Base-by-base conservation (phyloP, 1,140 invertebrate species). In the Paraescarpia echinospica region DNA sequence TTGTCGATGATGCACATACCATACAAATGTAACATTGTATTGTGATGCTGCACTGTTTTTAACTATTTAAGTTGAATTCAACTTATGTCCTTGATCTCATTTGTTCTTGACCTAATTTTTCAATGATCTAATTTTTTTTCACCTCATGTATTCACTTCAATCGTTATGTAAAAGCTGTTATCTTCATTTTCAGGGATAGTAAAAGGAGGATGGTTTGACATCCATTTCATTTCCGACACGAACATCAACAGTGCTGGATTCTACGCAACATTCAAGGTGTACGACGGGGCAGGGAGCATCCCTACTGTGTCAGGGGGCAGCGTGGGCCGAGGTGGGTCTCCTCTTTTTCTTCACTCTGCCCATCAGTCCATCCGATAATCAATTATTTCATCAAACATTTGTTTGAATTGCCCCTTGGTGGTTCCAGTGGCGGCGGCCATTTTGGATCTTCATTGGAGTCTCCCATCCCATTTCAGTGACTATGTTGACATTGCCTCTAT, bases 211-310 rank as follows among this genome's bases (percentile, higher is more conserved):
- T 33, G 33, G 27, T 93, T 93, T 91, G 90, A 93, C 90, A 31
- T 93, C n/a, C 41, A 41, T 27, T 93, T 93, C 90, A 34, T 33
- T 34, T 91, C 92, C 34, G 92, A 93, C 35, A 93, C 91, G 35
- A 93, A 91, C 59, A 51, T 91, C 34, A 93, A 93, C 59, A 91
- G 90, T 8, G 90, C 34, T 22, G 92, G 92, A 9, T 93, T 93
- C 48, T 91, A 93, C 89, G 90, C 91, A 18, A 77, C n/a, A 27
- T 93, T 48, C 92, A 51, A 33, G 35, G 41, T 93, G n/a, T 93
- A 93, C 33, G 35, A 92, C 1, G 59, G 88, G 1, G 92, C 48
- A 14, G 35, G 31, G 6, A 88, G 8, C 92, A 34, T 33, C 41
- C 33, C 51, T n/a, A 34, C 33, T 88, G 34, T 27, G 33, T 33